These are phyloP conservation scores for Caenorhabditis sinica DNA, from an alignment of 2,888 invertebrate genomes.

Conservation along the genomic window DNA sequence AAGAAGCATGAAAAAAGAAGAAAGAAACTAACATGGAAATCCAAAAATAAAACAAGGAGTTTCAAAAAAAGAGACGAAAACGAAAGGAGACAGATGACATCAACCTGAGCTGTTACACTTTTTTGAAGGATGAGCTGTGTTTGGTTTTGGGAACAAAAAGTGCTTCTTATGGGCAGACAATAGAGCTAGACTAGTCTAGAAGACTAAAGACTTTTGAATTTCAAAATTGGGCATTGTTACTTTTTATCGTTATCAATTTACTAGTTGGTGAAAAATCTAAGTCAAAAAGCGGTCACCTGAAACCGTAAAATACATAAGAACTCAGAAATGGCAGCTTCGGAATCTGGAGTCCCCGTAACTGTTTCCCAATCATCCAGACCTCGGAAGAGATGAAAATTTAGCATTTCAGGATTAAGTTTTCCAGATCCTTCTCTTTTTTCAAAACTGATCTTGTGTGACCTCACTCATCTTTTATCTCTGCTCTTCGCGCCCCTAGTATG, in stretches of 20 bases:
- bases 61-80: constrained; percentile 23
- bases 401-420: too few species aligned
- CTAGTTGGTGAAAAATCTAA: too few species aligned
- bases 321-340: too few species aligned
- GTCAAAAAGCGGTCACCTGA: too few species aligned
- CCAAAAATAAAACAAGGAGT: constrained; percentile 42
- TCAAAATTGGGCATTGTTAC: too few species aligned
- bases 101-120: constrained; percentile 21
- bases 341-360: too few species aligned
- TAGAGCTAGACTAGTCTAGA: not conserved
- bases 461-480: constrained; percentile 4
- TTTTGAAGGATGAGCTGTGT: constrained; percentile 22
- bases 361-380: too few species aligned
- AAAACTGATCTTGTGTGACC: too few species aligned
- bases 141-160: not conserved
- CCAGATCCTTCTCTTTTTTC: too few species aligned
- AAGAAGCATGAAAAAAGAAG: not conserved
- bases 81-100: constrained; percentile 40
- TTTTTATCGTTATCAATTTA: too few species aligned
- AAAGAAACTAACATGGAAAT: constrained; percentile 36
- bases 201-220: not conserved
- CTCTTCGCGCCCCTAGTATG: not conserved
- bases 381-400: too few species aligned
- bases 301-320: too few species aligned
- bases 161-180: not conserved